A percentile compares a stretch with the other conserved stretches of the same genome.
Evolutionary conservation across 2,113 vertebrate genomes (phyloP).

Genomic region (Lepus timidus): DNA sequence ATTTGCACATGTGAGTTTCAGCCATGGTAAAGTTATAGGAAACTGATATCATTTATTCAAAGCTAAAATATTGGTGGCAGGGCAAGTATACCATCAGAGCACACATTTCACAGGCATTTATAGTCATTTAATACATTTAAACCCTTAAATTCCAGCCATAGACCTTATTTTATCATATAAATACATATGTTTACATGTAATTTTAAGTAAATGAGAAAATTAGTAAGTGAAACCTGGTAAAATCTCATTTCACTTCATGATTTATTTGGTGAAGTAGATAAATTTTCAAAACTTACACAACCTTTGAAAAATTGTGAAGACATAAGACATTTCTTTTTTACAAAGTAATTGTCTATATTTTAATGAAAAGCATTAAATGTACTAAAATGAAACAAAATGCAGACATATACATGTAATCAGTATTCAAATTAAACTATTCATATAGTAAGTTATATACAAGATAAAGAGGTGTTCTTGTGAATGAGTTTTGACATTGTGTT

Average conservation of each 20-base stretch:
- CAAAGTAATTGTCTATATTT: neutral
- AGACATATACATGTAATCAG: neutral
- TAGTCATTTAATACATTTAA: neutral
- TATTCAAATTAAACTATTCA: neutral
- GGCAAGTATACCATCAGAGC: neutral
- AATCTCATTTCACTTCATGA: neutral
- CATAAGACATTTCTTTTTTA: neutral
- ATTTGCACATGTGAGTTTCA: neutral
- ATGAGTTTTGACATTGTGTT: neutral
- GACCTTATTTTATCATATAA: neutral
- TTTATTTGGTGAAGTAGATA: slow-evolving; percentile 2
- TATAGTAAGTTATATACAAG: neutral
- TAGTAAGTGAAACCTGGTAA: neutral
- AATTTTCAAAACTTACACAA: neutral
- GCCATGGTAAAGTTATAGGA: slow-evolving; percentile 1
- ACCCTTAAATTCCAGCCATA: neutral
- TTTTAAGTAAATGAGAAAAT: slow-evolving; percentile 1
- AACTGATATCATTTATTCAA: neutral
- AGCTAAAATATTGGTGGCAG: slow-evolving; percentile 27
- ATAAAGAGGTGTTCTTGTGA: neutral
- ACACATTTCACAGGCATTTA: neutral
- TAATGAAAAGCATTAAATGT: neutral
- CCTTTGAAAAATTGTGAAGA: neutral
- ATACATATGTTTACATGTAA: neutral
- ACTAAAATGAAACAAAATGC: neutral